Conservation (phyloP, 2,113 vertebrate species). For the Abramis brama region DNA sequence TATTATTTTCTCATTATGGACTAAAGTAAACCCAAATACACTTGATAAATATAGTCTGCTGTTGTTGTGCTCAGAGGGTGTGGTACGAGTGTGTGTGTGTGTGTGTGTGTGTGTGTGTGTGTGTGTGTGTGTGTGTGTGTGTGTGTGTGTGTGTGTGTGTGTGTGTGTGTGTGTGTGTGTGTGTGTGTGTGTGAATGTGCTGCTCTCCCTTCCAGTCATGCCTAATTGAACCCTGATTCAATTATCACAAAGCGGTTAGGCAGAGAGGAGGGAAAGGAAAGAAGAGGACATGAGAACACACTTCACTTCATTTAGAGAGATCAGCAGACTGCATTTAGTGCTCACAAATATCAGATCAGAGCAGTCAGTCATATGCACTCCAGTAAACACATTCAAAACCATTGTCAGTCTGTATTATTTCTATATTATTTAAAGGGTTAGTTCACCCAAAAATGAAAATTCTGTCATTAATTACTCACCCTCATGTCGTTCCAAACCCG, state of each 20-base stretch:
- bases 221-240: slow-evolving; percentile 51
- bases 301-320: slow-evolving; percentile 30
- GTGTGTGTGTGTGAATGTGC: slow-evolving; percentile 1
- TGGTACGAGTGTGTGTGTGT: slow-evolving; percentile 32
- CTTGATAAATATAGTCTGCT: slow-evolving; percentile 20
- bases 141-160: slow-evolving; percentile 40
- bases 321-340: slow-evolving; percentile 19
- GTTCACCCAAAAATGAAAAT: no score
- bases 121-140: slow-evolving; percentile 25
- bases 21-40: slow-evolving; percentile 20
- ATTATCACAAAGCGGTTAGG: slow-evolving; percentile 43
- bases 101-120: slow-evolving; percentile 43
- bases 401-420: background rate
- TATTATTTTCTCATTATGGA: slow-evolving; percentile 26
- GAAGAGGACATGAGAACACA: slow-evolving; percentile 41
- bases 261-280: slow-evolving; percentile 32
- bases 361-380: background rate
- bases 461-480: no score
- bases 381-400: background rate
- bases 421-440: background rate
- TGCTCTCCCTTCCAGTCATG: slow-evolving; percentile 22
- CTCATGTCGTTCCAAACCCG: no score
- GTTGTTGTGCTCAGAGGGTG: slow-evolving; percentile 26
- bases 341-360: slow-evolving; percentile 16
- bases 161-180: background rate